A percentile compares a stretch with the other conserved stretches of the same genome.
phyloP scores from a whole-genome alignment of 1,140 invertebrate genomes.

The Carposina sasakii region DNA sequence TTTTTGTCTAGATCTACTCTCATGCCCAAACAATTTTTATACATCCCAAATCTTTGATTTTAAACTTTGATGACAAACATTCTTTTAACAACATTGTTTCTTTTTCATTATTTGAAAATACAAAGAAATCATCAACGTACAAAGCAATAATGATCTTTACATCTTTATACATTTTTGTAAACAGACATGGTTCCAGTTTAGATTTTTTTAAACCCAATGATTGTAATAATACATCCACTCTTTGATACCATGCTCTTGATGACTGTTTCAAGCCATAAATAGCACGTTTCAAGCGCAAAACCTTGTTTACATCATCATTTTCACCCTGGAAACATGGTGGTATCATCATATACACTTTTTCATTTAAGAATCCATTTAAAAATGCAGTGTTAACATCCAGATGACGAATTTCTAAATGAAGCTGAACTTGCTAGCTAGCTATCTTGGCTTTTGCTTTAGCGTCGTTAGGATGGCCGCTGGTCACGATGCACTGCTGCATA shows the following conservation, averaged over 20 bases:
- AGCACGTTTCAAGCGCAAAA: conserved; percentile 3
- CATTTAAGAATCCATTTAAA: conserved; percentile 7
- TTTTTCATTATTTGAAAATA: conserved; percentile 28
- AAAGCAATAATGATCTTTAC: conserved; percentile 26
- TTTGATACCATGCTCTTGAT: conserved; percentile 9
- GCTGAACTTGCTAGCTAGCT: too few relatives aligned
- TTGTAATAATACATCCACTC: conserved; percentile 1
- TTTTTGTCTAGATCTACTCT: conserved; percentile 10
- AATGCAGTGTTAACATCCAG: conserved; percentile 11
- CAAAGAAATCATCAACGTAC: conserved; percentile 44
- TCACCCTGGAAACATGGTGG: conserved; percentile 1
- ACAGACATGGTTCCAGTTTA: conserved; percentile 32
- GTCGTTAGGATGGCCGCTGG: too few relatives aligned
- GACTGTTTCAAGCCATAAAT: conserved; percentile 10
- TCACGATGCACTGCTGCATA: too few relatives aligned
- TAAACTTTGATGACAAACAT: not conserved
- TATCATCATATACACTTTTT: conserved; percentile 9
- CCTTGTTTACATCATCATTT: not conserved
- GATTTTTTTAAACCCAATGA: conserved; percentile 17
- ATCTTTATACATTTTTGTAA: conserved; percentile 20
- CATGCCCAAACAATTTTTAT: conserved; percentile 21
- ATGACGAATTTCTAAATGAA: conserved; percentile 1
- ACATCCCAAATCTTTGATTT: conserved; percentile 3
- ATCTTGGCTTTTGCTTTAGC: too few relatives aligned
- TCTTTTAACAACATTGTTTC: conserved; percentile 5